phyloP scores from a whole-genome alignment of 2,797 vertebrate genomes.

The Sebastes variabilis region DNA sequence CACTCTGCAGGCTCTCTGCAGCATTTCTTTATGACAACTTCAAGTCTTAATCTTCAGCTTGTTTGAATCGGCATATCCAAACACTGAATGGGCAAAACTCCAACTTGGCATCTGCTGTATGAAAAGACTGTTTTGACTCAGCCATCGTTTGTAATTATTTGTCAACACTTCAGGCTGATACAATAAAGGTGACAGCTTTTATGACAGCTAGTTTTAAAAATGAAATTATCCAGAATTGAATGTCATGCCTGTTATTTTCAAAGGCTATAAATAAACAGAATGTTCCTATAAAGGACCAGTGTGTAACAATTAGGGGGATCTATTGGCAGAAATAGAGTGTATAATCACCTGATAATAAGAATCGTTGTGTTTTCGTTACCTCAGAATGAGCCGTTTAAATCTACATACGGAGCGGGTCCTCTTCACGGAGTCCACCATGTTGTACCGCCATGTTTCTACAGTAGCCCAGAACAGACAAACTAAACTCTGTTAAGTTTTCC shows the following conservation, averaged over 20 bases:
- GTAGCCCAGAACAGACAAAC: no score
- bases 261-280: background rate
- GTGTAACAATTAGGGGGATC: no score
- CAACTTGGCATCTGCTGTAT: background rate
- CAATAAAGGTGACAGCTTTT: background rate
- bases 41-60: background rate
- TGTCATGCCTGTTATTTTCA: background rate
- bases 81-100: background rate
- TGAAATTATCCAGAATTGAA: no score
- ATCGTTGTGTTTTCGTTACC: no score
- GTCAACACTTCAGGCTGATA: background rate
- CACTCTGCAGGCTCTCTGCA: background rate
- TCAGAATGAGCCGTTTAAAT: no score
- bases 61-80: background rate
- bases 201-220: background rate
- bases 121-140: background rate
- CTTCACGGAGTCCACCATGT: no score
- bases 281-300: background rate
- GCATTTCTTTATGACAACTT: background rate
- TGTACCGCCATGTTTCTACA: no score
- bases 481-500: no score
- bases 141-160: background rate
- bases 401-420: no score
- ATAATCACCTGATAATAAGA: no score
- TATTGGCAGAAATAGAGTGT: no score